Evolutionary conservation across 2,888 invertebrate genomes (phyloP).

Genomic region (Melinaea menophilus): DNA sequence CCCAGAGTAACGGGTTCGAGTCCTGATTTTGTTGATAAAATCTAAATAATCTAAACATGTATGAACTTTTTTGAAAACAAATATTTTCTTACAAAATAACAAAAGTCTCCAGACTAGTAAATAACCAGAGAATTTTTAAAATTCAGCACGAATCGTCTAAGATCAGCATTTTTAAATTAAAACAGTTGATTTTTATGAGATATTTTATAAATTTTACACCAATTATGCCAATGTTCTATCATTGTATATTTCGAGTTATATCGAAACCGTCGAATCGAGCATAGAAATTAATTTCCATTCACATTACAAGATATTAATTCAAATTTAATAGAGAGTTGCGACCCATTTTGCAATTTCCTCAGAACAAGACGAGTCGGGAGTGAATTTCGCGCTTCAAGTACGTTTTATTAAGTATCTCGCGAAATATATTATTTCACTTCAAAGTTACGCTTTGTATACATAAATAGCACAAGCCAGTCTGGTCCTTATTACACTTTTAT

Average conservation of each 20-base stretch:
- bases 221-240: neutral
- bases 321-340: constrained; percentile 39
- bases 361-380: constrained; percentile 28
- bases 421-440: constrained; percentile 24
- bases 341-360: constrained; percentile 39
- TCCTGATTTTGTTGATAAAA: too few relatives aligned
- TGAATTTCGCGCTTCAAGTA: constrained; percentile 36
- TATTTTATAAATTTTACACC: neutral
- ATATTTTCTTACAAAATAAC: too few relatives aligned
- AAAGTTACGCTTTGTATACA: constrained; percentile 9
- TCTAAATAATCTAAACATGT: too few relatives aligned
- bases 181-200: neutral
- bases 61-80: too few relatives aligned
- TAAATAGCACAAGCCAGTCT: constrained; percentile 1
- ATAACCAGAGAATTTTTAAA: too few relatives aligned
- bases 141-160: too few relatives aligned
- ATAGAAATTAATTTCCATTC: constrained; percentile 29
- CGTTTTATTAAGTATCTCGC: constrained; percentile 35
- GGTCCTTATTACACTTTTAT: constrained; percentile 2
- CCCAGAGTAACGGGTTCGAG: too few relatives aligned
- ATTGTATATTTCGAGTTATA: constrained; percentile 3
- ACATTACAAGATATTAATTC: constrained; percentile 37
- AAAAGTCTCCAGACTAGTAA: too few relatives aligned
- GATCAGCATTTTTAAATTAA: neutral
- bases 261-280: constrained; percentile 19